Evolutionary conservation across 2,113 vertebrate species (phyloP), one percentile per base, ranked within the genome.

Genomic region (Hymenochirus boettgeri): DNA sequence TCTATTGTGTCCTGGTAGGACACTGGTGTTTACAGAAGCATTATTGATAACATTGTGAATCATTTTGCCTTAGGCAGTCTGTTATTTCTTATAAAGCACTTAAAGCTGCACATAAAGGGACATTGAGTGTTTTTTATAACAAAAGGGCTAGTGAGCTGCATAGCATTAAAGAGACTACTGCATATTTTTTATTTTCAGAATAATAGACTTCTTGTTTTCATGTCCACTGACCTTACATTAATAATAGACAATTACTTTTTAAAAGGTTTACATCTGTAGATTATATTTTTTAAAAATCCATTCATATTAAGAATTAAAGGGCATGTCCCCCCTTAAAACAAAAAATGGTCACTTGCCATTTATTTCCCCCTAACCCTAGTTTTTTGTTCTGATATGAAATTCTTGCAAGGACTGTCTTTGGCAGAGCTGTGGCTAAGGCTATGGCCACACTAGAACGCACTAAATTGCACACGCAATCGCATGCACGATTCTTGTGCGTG

Each of bases 11-110:
- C 22, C 54, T 19, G 25, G 2, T 19, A 21, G 21, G 18, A 6
- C 11, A 27, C 18, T 45, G n/a, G 10, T 13, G 9, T 33, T 31
- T 26, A 10, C 5, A 26, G 27, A 19, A 21, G 22, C 19, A 64
- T 47, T 46, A 33, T 50, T 24, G 23, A 21, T 35, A 35, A 65
- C 63, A 65, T 50, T 22, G 50, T 65, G 53, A 27, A 57, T 57
- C 39, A 26, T 65, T 35, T 47, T 60, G 53, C 62, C 51, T 45
- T 21, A 18, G 56, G 54, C 54, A 27, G 47, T 57, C 42, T 50
- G 23, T 57, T 50, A 57, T 57, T 48, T 35, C 29, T 56, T 35
- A 47, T 29, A 50, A 57, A 50, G 54, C 63, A 65, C 63, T 65
- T 65, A 65, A 26, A 27, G 45, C 39, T 7, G 17, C 27, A 57